phyloP scores from a whole-genome alignment of 2,797 vertebrate species.

The Dryobates pubescens region DNA sequence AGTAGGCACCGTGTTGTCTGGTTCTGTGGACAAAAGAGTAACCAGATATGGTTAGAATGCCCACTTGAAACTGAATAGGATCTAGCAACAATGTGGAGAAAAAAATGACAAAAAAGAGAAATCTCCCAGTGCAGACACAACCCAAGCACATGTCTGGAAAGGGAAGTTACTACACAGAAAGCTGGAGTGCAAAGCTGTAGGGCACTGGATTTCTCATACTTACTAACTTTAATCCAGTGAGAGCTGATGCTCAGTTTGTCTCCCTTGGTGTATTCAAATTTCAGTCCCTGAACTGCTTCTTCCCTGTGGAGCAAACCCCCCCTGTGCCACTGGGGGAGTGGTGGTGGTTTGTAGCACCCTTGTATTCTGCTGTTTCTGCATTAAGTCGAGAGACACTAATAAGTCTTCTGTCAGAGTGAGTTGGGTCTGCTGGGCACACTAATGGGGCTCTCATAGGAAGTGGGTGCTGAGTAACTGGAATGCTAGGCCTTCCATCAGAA shows the following conservation, averaged over 20 bases:
- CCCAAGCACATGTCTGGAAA: background rate
- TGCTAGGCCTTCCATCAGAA: background rate
- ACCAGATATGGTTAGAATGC: slow-evolving; percentile 19
- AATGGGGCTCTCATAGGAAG: background rate
- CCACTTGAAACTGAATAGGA: background rate
- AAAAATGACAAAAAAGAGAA: background rate
- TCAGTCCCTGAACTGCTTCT: background rate
- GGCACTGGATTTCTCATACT: background rate
- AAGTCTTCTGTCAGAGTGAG: background rate
- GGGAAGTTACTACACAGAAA: background rate
- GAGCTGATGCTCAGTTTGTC: background rate
- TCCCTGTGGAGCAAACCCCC: background rate
- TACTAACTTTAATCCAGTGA: accelerated
- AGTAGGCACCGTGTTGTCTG: slow-evolving; percentile 30
- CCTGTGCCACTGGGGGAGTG: background rate
- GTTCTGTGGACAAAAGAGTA: slow-evolving; percentile 24
- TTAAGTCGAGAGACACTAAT: background rate
- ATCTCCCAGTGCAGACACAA: background rate
- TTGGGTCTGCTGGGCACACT: background rate
- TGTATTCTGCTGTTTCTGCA: background rate
- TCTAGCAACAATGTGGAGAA: background rate
- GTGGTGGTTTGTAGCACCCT: background rate
- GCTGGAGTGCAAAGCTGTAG: background rate
- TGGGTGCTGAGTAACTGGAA: slow-evolving; percentile 32
- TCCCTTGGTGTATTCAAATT: background rate